Conservation (phyloP, 2,888 invertebrate genomes). For the Antitype chi region DNA sequence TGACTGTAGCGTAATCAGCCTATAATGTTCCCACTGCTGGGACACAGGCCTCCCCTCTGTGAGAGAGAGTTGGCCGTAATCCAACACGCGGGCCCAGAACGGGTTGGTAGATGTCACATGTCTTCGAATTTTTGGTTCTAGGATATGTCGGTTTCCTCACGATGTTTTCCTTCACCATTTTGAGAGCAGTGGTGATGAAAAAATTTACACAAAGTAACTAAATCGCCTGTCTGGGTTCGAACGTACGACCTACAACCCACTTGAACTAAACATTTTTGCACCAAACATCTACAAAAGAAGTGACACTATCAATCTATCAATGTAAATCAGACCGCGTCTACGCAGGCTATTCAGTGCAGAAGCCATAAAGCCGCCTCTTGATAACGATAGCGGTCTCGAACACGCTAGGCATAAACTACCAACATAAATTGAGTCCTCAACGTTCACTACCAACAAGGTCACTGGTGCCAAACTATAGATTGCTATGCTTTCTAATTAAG, state of each 20-base stretch:
- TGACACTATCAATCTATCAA: constrained; percentile 22
- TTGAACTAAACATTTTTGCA: neutral
- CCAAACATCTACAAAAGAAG: neutral
- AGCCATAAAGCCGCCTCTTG: constrained; percentile 41
- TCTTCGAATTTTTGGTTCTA: too few species aligned
- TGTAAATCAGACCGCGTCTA: constrained; percentile 27
- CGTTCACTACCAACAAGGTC: constrained; percentile 23
- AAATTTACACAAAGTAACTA: too few species aligned
- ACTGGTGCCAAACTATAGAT: constrained; percentile 24
- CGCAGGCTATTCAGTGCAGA: constrained; percentile 24
- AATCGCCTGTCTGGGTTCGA: too few species aligned
- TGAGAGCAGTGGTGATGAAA: too few species aligned
- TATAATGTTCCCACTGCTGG: neutral
- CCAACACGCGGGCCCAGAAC: too few species aligned
- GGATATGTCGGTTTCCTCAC: too few species aligned
- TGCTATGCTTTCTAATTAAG: neutral
- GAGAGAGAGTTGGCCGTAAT: too few species aligned
- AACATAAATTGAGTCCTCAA: constrained; percentile 41
- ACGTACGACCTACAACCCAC: neutral
- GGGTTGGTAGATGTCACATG: too few species aligned
- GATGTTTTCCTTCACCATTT: too few species aligned
- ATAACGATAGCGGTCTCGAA: constrained; percentile 30
- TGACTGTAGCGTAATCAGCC: neutral
- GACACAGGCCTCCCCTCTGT: too few species aligned
- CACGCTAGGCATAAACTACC: constrained; percentile 47